These are phyloP conservation scores for Acronicta leporina DNA, from an alignment of 2,888 invertebrate species.

Conservation along the genomic window DNA sequence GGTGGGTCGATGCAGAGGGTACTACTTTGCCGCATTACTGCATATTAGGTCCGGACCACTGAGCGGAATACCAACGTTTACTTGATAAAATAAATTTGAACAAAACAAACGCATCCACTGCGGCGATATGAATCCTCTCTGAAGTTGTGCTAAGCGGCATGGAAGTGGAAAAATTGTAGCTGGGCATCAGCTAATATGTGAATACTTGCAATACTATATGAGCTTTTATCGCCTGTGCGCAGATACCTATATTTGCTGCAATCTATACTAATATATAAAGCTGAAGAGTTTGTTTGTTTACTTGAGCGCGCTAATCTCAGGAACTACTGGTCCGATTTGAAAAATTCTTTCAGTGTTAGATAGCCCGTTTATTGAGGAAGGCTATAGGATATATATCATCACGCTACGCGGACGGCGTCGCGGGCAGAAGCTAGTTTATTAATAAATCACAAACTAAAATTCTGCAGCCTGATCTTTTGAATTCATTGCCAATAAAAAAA, in stretches of 20 bases:
- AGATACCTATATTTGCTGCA: slow-evolving; percentile 16
- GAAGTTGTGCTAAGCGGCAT: slow-evolving; percentile 85
- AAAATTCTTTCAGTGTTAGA: too few species aligned
- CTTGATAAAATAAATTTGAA: slow-evolving; percentile 89
- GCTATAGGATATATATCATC: too few species aligned
- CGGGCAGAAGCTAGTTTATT: too few species aligned
- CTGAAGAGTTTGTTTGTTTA: too few species aligned
- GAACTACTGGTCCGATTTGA: too few species aligned
- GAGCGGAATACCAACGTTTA: slow-evolving; percentile 84
- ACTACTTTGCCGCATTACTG: slow-evolving; percentile 77
- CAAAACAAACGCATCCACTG: slow-evolving; percentile 87
- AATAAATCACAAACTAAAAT: too few species aligned
- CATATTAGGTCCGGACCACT: slow-evolving; percentile 80
- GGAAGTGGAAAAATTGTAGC: slow-evolving; percentile 86
- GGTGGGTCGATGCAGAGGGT: slow-evolving; percentile 49
- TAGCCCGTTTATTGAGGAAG: too few species aligned
- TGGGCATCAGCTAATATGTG: slow-evolving; percentile 82
- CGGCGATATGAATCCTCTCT: slow-evolving; percentile 87
- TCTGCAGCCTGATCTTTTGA: too few species aligned
- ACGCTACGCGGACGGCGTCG: too few species aligned
- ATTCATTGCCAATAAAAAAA: too few species aligned
- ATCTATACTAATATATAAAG: too few species aligned
- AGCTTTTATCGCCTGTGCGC: slow-evolving; percentile 60
- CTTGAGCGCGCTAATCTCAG: too few species aligned
- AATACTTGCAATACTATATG: slow-evolving; percentile 81